Base-by-base conservation (phyloP, 2,888 invertebrate species). In the Sesamia inferens region DNA sequence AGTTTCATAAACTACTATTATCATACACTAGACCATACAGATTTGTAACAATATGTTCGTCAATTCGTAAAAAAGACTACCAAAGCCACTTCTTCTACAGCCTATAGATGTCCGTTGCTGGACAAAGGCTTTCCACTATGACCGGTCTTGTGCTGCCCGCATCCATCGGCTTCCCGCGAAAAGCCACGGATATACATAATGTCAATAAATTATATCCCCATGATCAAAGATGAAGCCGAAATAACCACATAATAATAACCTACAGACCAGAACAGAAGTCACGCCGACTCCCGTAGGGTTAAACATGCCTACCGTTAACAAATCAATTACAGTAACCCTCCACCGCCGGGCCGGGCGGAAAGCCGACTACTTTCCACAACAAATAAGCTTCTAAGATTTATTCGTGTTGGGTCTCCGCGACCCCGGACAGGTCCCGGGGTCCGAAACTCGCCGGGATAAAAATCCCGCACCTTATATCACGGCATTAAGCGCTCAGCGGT, bases 341-440 rank as follows among this genome's bases (percentile, higher is more conserved):
- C 72, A 19, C 71, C 65, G 58, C 67, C n/a, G 47, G 47, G 73
- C 72, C 72, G 74, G 74, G 73, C 76, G 81, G 65, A 79, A 82
- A 84, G 79, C 85, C 83, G 75, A 85, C 85, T 85, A 90, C 87
- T 90, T 90, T 88, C 89, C 85, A 83, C 86, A 86, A 89, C 92
- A 91, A 91, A 92, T 92, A 91, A 91, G 89, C 89, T 87, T 75
- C 79, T 55, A 86, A 87, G 90, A 91, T 91, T 91, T 91, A 91
- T 88, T 85, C 79, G 68, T 85, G 88, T 87, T 89, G 87, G 86
- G 64, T 68, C 67, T 79, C 71, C 71, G 69, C 62, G 79, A 76
- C 72, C 64, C 70, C 69, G 74, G 69, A 77, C 59, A 78, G 81
- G 80, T 80, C 71, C 68, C 81, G 81, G 78, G 79, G 79, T 83